Evolutionary conservation across 1,140 invertebrate species (phyloP).

Genomic region (Periplaneta americana): DNA sequence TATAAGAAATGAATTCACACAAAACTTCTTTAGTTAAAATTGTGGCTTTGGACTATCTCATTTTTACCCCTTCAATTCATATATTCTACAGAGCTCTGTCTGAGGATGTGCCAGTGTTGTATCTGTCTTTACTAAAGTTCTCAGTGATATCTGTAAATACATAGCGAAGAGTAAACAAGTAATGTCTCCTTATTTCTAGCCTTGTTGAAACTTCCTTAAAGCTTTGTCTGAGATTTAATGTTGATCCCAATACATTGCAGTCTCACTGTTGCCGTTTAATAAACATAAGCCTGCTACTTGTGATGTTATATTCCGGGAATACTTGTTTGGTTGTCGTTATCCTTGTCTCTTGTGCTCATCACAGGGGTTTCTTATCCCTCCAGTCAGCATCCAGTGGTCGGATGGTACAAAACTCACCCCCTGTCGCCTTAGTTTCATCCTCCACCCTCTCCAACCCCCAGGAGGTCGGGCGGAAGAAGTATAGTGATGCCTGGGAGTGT

Average conservation of each 20-base stretch:
- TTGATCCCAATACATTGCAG: too few species aligned
- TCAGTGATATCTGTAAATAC: not conserved
- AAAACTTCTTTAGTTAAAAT: too few species aligned
- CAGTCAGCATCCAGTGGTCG: not conserved
- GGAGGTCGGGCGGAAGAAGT: not conserved
- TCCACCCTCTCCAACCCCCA: not conserved
- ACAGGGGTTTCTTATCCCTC: not conserved
- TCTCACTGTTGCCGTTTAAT: not conserved
- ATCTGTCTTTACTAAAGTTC: not conserved
- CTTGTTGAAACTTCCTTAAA: not conserved
- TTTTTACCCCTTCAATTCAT: too few species aligned
- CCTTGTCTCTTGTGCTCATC: not conserved
- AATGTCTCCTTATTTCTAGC: not conserved
- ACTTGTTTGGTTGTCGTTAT: not conserved
- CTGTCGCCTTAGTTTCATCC: not conserved
- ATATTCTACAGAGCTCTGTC: too few species aligned
- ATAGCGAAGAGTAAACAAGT: not conserved
- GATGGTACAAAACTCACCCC: not conserved
- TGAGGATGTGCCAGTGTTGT: too few species aligned
- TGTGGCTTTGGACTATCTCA: too few species aligned
- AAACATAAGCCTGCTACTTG: not conserved
- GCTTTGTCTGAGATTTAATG: too few species aligned
- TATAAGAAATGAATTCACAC: too few species aligned
- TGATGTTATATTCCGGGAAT: not conserved
- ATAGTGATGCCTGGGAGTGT: not conserved